These are phyloP conservation scores for Alentia gelatinosa DNA, from an alignment of 2,888 invertebrate species.

Conservation along the genomic window DNA sequence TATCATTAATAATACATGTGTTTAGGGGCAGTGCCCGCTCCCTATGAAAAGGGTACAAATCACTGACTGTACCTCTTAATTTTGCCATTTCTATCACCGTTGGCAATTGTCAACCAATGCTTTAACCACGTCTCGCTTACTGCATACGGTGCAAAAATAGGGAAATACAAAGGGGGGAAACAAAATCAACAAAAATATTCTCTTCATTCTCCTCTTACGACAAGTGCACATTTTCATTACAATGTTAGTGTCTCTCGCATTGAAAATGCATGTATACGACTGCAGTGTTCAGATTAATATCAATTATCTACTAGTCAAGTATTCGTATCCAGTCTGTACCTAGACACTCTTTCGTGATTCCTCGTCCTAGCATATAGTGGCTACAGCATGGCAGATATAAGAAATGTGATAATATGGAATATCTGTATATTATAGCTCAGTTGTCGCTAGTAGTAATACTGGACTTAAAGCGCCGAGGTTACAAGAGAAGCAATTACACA, in stretches of 20 bases:
- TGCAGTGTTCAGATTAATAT: neutral
- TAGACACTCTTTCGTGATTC: neutral
- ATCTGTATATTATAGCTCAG: conserved; percentile 35
- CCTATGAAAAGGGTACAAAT: neutral
- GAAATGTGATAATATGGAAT: conserved; percentile 1
- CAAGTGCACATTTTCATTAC: conserved; percentile 13
- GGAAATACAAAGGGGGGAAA: neutral
- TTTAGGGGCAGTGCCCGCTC: neutral
- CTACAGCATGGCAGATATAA: conserved; percentile 35
- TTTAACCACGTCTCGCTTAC: neutral
- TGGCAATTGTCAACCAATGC: conserved; percentile 42
- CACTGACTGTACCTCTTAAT: neutral
- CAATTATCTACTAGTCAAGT: neutral
- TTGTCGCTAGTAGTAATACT: conserved; percentile 45
- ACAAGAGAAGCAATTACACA: conserved; percentile 44
- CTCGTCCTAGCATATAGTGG: neutral
- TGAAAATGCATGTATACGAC: conserved; percentile 9
- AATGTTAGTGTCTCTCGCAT: neutral
- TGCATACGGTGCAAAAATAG: conserved; percentile 41
- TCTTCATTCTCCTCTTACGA: neutral
- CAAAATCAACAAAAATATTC: conserved; percentile 40
- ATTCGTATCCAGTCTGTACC: neutral
- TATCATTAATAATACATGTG: neutral
- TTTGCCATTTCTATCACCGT: conserved; percentile 38
- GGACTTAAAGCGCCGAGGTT: neutral